Conservation (phyloP, 1,140 invertebrate species). For the Micrasema longulum region DNA sequence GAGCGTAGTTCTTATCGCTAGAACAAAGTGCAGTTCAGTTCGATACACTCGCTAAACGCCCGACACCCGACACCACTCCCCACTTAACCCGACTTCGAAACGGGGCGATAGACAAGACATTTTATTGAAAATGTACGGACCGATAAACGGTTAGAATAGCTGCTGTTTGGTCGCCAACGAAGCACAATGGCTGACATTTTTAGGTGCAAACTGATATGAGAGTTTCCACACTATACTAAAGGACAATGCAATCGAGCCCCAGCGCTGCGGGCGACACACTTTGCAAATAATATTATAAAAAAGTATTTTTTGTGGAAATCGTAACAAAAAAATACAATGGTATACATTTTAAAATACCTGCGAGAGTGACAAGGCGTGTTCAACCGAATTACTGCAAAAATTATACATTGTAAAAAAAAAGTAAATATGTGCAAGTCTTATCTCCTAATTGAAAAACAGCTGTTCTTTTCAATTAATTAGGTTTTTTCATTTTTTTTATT, state of each 20-base stretch:
- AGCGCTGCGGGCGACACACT: neutral
- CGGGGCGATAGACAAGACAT: constrained; percentile 17
- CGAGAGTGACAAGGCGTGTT: too few relatives aligned
- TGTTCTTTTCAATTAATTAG: too few relatives aligned
- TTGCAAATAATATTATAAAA: too few relatives aligned
- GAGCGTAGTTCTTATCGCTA: neutral
- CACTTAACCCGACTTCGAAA: constrained; percentile 18
- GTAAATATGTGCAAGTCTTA: too few relatives aligned
- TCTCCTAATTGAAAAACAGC: too few relatives aligned
- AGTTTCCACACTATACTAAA: neutral
- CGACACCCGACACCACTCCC: neutral
- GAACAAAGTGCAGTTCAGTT: neutral
- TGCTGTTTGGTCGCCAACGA: neutral
- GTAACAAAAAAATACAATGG: too few relatives aligned
- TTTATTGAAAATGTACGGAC: constrained; percentile 35
- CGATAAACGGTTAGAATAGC: constrained; percentile 18
- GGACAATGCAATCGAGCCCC: neutral
- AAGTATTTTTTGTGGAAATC: too few relatives aligned
- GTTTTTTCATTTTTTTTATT: too few relatives aligned
- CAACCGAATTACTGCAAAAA: too few relatives aligned
- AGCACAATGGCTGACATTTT: constrained; percentile 20
- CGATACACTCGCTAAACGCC: neutral
- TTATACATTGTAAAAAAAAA: too few relatives aligned
- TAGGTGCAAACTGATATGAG: constrained; percentile 22
- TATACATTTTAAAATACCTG: too few relatives aligned